These are phyloP conservation scores for Tetramorium simillimum DNA, from an alignment of 1,140 invertebrate genomes.

Conservation along the genomic window DNA sequence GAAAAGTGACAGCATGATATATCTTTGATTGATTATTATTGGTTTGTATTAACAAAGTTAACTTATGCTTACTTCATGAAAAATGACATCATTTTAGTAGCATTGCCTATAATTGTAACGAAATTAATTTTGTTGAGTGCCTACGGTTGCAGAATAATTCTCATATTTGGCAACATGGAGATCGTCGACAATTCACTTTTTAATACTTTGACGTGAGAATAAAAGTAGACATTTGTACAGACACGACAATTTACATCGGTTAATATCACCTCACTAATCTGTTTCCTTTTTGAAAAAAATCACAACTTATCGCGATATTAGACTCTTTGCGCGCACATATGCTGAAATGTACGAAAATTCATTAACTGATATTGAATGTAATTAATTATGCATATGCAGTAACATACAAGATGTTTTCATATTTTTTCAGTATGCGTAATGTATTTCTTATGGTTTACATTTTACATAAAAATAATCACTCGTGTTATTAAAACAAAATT, in stretches of 20 bases:
- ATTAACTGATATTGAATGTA: constrained; percentile 35
- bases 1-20: not conserved
- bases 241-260: constrained; percentile 52
- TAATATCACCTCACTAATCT: constrained; percentile 40
- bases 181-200: not conserved
- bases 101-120: not conserved
- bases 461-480: constrained; percentile 37
- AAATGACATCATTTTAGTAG: constrained; percentile 7
- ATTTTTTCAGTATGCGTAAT: not conserved
- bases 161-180: constrained; percentile 19
- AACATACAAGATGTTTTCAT: not conserved
- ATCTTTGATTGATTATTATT: not conserved
- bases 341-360: constrained; percentile 23
- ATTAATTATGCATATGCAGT: constrained; percentile 44
- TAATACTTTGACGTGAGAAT: constrained; percentile 15
- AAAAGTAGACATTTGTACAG: constrained; percentile 58
- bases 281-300: constrained; percentile 29
- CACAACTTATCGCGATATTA: not conserved
- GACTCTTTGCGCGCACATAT: not conserved
- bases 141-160: not conserved
- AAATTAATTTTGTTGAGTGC: not conserved
- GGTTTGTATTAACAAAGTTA: not conserved
- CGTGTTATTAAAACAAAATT: constrained; percentile 9
- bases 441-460: constrained; percentile 41
- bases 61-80: not conserved